These are phyloP conservation scores for Centropus unirufus DNA, from an alignment of 2,113 vertebrate species.

Conservation along the genomic window DNA sequence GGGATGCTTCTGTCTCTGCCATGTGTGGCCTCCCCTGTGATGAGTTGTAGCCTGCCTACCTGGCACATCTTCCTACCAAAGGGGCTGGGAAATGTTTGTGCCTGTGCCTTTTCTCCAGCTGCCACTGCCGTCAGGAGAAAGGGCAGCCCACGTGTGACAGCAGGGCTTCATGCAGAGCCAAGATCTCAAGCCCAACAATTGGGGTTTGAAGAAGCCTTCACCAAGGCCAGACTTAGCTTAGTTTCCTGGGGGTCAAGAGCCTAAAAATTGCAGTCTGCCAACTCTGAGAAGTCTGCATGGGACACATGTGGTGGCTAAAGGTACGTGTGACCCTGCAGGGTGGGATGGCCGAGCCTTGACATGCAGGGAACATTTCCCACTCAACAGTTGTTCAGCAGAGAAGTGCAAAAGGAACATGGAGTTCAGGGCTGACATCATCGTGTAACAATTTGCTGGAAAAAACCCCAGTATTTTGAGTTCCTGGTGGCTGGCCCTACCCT, in stretches of 20 bases:
- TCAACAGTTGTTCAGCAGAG: not conserved
- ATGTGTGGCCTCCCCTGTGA: fast-evolving
- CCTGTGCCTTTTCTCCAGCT: not conserved
- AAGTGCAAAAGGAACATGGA: not conserved
- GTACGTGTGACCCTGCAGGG: not conserved
- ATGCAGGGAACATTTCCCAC: not conserved
- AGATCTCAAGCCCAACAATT: not conserved
- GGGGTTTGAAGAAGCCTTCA: not conserved
- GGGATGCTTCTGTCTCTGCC: not conserved
- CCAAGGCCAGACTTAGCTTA: not conserved
- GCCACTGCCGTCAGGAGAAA: not conserved
- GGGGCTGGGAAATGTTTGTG: fast-evolving
- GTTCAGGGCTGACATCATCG: not conserved
- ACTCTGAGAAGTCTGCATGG: not conserved
- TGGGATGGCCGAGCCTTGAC: not conserved
- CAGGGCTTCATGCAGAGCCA: not conserved
- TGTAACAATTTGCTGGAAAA: not conserved
- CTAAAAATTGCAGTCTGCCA: not conserved
- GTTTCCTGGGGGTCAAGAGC: not conserved
- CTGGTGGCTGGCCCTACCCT: not conserved
- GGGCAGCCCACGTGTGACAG: not conserved
- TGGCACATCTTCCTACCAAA: not conserved
- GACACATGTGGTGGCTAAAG: not conserved
- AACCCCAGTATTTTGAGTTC: not conserved
- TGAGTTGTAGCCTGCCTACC: not conserved